phyloP scores from a whole-genome alignment of 2,113 vertebrate genomes.

The Lasiurus borealis region DNA sequence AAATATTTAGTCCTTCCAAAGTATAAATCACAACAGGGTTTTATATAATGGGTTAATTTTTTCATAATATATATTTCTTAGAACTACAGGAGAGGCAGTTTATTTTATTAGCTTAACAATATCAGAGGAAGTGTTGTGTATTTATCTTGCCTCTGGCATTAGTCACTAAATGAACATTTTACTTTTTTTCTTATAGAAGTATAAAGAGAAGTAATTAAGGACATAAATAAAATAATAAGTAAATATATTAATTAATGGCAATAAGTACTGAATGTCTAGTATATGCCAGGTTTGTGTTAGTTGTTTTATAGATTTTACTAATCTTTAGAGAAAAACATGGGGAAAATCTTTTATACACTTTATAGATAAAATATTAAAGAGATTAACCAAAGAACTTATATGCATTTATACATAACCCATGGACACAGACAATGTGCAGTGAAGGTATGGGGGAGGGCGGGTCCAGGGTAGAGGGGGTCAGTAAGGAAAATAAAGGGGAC shows the following conservation, averaged over 20 bases:
- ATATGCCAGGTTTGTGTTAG: not conserved
- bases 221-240: not conserved
- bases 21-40: not conserved
- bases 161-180: not conserved
- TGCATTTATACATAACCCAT: too few species aligned
- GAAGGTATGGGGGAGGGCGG: too few species aligned
- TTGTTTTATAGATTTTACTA: not conserved
- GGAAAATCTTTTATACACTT: not conserved
- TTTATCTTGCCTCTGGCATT: slow-evolving; percentile 3
- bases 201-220: slow-evolving; percentile 1
- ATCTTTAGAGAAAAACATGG: not conserved
- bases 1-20: not conserved
- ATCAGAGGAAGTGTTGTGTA: not conserved
- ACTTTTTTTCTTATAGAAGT: not conserved
- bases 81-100: not conserved
- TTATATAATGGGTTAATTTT: not conserved
- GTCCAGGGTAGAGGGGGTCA: too few species aligned
- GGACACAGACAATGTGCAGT: too few species aligned
- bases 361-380: not conserved
- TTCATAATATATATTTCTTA: not conserved
- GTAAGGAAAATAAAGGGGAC: too few species aligned
- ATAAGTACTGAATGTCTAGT: not conserved
- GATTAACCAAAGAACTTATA: too few species aligned
- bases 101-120: not conserved
- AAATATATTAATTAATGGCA: slow-evolving; percentile 4